These are phyloP conservation scores for Calyptomena viridis DNA, from an alignment of 2,113 vertebrate species.

Conservation along the genomic window DNA sequence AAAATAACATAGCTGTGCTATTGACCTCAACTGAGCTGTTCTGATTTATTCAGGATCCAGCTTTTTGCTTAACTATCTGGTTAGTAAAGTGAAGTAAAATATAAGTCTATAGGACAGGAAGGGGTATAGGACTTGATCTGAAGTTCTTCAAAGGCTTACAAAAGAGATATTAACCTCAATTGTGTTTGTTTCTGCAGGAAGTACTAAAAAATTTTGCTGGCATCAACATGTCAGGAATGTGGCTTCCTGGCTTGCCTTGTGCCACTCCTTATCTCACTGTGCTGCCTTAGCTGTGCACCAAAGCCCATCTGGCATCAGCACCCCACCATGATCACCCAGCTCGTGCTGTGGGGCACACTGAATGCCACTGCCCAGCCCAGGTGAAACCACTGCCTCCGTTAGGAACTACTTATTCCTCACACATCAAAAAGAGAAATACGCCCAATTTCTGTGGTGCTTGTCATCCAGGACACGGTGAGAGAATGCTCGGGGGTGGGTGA, in stretches of 20 bases:
- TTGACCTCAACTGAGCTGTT: not conserved
- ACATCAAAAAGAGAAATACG: not conserved
- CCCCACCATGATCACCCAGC: not conserved
- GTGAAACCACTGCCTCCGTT: accelerated
- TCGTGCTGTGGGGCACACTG: accelerated
- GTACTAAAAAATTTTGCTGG: not conserved
- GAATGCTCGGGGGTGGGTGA: accelerated
- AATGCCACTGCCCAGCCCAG: not conserved
- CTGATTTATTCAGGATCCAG: not conserved
- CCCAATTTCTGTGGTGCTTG: accelerated
- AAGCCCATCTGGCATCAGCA: not conserved
- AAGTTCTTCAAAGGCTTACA: not conserved
- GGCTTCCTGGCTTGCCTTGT: accelerated
- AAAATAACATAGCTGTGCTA: not conserved
- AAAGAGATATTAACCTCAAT: not conserved
- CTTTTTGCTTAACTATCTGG: not conserved
- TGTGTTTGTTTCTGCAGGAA: not conserved
- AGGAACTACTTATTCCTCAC: not conserved
- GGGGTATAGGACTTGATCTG: not conserved
- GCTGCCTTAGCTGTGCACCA: not conserved
- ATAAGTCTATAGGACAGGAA: not conserved
- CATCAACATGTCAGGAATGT: not conserved
- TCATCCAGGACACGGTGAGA: not conserved
- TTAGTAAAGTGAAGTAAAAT: not conserved
- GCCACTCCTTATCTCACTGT: not conserved